A percentile compares a stretch with the other conserved stretches of the same genome.
Conservation (phyloP, 2,113 vertebrate species). For the Ursus arctos region DNA sequence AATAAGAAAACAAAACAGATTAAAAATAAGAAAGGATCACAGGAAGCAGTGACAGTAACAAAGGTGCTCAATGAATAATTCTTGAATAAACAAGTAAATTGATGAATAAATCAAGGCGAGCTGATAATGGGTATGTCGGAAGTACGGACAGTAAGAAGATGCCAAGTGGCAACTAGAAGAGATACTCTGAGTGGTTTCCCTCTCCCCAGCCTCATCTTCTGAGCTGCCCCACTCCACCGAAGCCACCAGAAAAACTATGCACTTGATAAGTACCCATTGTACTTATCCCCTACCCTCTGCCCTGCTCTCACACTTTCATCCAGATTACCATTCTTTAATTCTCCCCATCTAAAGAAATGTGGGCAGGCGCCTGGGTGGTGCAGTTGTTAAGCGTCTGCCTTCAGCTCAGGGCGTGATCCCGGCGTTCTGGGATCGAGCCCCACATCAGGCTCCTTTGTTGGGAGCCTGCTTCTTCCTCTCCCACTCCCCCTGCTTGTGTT, state of each 20-base stretch:
- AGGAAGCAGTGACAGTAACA: neutral
- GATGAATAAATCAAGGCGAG: neutral
- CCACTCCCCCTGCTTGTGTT: too few relatives aligned
- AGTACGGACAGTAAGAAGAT: neutral
- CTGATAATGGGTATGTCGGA: accelerated
- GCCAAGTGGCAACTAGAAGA: neutral
- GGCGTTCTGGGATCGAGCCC: too few relatives aligned
- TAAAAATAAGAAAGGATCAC: neutral
- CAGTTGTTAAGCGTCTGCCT: too few relatives aligned
- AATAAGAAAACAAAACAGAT: neutral
- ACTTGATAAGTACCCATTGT: neutral
- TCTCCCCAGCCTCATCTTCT: neutral
- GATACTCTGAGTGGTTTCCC: neutral
- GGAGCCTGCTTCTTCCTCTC: too few relatives aligned
- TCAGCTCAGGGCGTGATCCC: too few relatives aligned
- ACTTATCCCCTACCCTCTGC: too few relatives aligned
- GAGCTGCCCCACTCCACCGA: neutral
- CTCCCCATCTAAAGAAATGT: neutral
- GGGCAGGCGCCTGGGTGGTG: neutral
- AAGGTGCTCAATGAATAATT: neutral
- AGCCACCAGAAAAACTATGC: neutral
- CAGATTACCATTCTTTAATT: neutral
- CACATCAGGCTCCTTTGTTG: too few relatives aligned
- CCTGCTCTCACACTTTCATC: neutral
- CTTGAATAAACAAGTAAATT: neutral